Evolutionary conservation across 2,888 invertebrate genomes (phyloP).

Genomic region (Vesta saturnalis): DNA sequence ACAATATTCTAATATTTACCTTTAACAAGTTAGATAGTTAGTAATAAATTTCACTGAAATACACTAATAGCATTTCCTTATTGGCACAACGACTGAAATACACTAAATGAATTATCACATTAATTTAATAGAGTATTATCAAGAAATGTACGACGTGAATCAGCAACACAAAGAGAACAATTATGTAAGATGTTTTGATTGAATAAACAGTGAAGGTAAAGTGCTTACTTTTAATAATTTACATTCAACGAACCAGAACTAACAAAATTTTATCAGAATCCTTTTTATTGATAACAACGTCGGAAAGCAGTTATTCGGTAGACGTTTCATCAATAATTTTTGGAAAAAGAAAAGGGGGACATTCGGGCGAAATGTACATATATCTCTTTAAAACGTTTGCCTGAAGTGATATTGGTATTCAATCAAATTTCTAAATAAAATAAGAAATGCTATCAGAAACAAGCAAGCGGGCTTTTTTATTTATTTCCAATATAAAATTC

Average conservation of each 20-base stretch:
- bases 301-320: neutral
- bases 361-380: neutral
- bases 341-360: neutral
- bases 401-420: constrained; percentile 36
- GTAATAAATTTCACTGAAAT: neutral
- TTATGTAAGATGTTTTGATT: constrained; percentile 12
- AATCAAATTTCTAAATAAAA: constrained; percentile 39
- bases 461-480: constrained; percentile 41
- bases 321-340: neutral
- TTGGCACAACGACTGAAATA: neutral
- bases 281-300: too few relatives aligned
- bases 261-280: neutral
- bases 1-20: constrained; percentile 12
- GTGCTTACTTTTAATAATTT: neutral
- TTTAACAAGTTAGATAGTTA: neutral
- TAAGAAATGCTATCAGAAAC: constrained; percentile 32
- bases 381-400: neutral
- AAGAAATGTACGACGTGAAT: constrained; percentile 12
- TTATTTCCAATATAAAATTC: constrained; percentile 48
- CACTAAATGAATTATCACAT: constrained; percentile 9
- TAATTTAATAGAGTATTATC: constrained; percentile 21
- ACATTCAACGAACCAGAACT: neutral
- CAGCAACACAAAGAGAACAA: constrained; percentile 25
- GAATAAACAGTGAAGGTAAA: constrained; percentile 7
- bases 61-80: constrained; percentile 10